phyloP scores from a whole-genome alignment of 1,140 invertebrate genomes.

The Phymorhynchus buccinoides region DNA sequence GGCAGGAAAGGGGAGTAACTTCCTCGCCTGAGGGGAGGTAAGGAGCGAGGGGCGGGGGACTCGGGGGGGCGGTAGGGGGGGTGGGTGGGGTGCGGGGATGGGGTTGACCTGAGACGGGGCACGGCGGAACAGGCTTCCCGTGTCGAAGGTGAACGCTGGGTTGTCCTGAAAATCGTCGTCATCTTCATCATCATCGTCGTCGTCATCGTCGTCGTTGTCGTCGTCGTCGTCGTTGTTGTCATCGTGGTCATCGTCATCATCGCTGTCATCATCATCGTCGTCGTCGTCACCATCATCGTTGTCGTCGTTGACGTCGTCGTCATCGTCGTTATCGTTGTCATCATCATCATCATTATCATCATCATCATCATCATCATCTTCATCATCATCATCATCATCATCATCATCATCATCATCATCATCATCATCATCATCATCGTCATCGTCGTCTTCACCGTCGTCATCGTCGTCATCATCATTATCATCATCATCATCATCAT shows the following conservation, averaged over 20 bases:
- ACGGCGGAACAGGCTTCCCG: neutral
- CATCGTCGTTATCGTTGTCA: neutral
- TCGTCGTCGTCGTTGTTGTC: neutral
- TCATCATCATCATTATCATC: neutral
- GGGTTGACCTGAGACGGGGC: neutral
- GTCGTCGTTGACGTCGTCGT: neutral
- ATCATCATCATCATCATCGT: slow-evolving; percentile 7
- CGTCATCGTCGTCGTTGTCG: neutral
- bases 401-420: slow-evolving; percentile 26
- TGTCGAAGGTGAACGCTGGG: slow-evolving; percentile 16
- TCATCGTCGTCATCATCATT: neutral
- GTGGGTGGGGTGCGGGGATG: neutral
- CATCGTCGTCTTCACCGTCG: neutral
- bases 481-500: slow-evolving; percentile 8
- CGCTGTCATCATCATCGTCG: neutral
- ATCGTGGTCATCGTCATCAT: neutral
- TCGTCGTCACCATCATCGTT: too few species aligned
- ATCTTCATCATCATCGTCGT: neutral
- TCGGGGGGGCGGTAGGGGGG: neutral
- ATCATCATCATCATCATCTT: slow-evolving; percentile 6
- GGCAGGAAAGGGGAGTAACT: slow-evolving; percentile 21
- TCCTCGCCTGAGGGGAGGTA: neutral
- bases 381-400: slow-evolving; percentile 4
- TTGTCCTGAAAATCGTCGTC: neutral
- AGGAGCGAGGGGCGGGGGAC: neutral